Base-by-base conservation (phyloP, 23 tunicate species). In the Clavelina lepadiformis region DNA sequence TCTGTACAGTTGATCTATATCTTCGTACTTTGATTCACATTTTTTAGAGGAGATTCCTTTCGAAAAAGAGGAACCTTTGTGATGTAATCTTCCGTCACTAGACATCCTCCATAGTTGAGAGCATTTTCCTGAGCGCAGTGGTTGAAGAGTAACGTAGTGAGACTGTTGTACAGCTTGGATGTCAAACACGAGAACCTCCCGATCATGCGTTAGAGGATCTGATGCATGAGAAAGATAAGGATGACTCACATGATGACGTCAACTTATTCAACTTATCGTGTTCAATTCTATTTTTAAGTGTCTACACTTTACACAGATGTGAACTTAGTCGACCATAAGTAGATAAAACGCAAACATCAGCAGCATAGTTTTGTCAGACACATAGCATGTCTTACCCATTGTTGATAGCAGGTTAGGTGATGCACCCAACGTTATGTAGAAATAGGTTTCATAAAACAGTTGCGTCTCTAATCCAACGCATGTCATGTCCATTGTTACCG, bases 61-160 rank as follows among this genome's bases (percentile, higher is more conserved):
- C n/a, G 97, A 89, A 27, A 89, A 83, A 23, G 97, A 81, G 4
- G 79, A 57, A 46, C 97, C 97, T 32, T 81, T 89, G 49, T 89
- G 97, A 45, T 58, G 65, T 13, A 89, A 38, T 34, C 66, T 66
- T 27, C 97, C 97, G 29, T 89, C 91, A 27, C 74, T 69, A 0
- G 75, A 81, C 97, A 89, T 89, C 46, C 88, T 63, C 97, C 97
- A 89, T 38, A 89, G 38, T 63, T 89, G 97, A 38, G 79, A 69
- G 35, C 97, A 57, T 30, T 89, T 89, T 30, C 97, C 89, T 22
- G 83, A 33, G 19, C 81, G 51, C 18, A 76, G 79, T 27, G 78
- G 79, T 47, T 81, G 91, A 22, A 89, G 75, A 18, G 66, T 72
- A 52, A 86, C 56, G 51, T 32, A 54, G 51, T 65, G 49, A 7